These are phyloP conservation scores for Eurystomus glaucurus DNA, from an alignment of 2,797 vertebrate species.

Conservation along the genomic window DNA sequence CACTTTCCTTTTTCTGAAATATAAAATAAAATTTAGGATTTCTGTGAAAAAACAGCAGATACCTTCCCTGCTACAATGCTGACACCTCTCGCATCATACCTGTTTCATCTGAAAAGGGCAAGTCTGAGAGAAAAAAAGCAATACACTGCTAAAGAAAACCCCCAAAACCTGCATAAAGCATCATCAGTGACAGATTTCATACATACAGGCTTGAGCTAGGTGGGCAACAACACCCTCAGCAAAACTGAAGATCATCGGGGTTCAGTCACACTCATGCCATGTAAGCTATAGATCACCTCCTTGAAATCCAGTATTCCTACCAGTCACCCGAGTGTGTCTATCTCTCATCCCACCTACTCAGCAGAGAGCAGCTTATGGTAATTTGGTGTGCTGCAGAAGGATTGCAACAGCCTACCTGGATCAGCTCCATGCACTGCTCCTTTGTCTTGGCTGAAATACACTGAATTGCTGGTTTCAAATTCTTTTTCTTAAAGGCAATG, in stretches of 20 bases:
- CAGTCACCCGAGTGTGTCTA: neutral
- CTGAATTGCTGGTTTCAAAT: constrained; percentile 87
- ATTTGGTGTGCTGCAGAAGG: neutral
- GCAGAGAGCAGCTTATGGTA: neutral
- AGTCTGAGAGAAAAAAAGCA: neutral
- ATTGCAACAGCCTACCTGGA: constrained; percentile 73
- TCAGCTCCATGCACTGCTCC: constrained; percentile 87
- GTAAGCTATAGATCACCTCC: neutral
- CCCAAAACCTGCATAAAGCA: neutral
- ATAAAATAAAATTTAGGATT: neutral
- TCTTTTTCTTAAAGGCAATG: constrained; percentile 81
- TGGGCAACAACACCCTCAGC: neutral
- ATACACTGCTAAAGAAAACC: neutral
- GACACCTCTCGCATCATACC: neutral
- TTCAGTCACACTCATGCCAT: neutral
- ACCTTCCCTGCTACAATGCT: neutral
- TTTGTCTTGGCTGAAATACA: constrained; percentile 88
- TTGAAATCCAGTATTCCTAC: neutral
- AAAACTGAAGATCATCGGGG: neutral
- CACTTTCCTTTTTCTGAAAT: constrained; percentile 88
- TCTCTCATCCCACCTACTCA: neutral
- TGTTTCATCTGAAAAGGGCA: neutral
- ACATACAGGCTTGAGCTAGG: neutral
- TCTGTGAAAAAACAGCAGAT: neutral
- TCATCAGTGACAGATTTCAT: neutral